A percentile compares a stretch with the other conserved stretches of the same genome.
phyloP scores from a whole-genome alignment of 2,113 vertebrate genomes.

The Gymnogyps californianus region DNA sequence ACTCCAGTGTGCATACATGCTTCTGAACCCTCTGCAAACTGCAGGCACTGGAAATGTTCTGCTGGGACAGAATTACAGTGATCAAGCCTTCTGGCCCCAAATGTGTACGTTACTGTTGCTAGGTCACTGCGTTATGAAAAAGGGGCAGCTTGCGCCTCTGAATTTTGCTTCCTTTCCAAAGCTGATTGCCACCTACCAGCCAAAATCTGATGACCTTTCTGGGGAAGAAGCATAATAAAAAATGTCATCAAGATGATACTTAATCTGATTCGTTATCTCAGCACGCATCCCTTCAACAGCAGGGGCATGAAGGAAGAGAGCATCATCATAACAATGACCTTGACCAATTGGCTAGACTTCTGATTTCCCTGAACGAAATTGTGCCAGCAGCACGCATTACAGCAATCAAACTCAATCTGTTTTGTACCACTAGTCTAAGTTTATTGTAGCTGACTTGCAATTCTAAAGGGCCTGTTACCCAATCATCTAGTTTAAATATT shows the following conservation, averaged over 20 bases:
- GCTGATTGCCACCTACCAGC: neutral
- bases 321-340: neutral
- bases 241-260: neutral
- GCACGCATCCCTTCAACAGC: neutral
- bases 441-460: neutral
- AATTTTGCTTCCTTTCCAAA: conserved; percentile 19
- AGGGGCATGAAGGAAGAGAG: neutral
- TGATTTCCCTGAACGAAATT: neutral
- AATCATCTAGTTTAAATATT: neutral
- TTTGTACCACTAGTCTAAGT: neutral
- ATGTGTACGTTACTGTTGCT: neutral
- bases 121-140: neutral
- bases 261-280: conserved; percentile 26
- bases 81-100: neutral
- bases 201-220: conserved; percentile 21
- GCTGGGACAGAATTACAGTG: neutral
- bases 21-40: neutral
- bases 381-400: neutral
- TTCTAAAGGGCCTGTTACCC: neutral
- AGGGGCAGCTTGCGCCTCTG: neutral
- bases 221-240: conserved; percentile 1
- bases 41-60: neutral
- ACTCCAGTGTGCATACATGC: accelerated
- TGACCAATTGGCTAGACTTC: neutral
- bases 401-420: neutral